These are phyloP conservation scores for Acrossocheilus wenchowensis DNA, from an alignment of 2,797 vertebrate genomes.

Conservation along the genomic window DNA sequence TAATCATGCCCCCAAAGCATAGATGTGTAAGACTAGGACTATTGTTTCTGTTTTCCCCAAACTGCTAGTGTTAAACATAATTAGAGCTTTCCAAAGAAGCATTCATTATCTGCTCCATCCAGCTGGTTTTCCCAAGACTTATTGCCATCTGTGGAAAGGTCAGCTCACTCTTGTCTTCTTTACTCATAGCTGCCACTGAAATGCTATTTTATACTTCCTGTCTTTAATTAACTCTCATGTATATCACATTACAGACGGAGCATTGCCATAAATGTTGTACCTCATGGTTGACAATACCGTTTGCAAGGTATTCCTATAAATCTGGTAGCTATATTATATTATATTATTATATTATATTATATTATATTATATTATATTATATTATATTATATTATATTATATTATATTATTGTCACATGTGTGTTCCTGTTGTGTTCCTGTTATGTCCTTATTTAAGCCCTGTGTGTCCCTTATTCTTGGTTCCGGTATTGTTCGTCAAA, in stretches of 20 bases:
- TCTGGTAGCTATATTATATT: background rate
- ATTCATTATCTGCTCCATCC: slow-evolving; percentile 31
- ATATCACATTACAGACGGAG: slow-evolving; percentile 36
- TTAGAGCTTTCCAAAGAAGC: slow-evolving; percentile 36
- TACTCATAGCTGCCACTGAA: slow-evolving; percentile 25
- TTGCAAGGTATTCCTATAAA: background rate
- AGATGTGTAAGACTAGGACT: slow-evolving; percentile 45
- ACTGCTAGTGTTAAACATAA: slow-evolving; percentile 48
- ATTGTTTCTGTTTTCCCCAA: slow-evolving; percentile 54
- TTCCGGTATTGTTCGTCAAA: too few species aligned
- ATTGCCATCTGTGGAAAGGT: slow-evolving; percentile 63
- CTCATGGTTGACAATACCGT: background rate
- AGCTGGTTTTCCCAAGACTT: slow-evolving; percentile 41
- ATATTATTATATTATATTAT: too few species aligned
- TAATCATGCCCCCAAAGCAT: slow-evolving; percentile 21
- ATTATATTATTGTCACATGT: too few species aligned
- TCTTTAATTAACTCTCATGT: slow-evolving; percentile 12
- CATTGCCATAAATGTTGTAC: slow-evolving; percentile 8
- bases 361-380: background rate
- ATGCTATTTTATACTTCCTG: slow-evolving; percentile 15
- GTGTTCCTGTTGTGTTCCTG: too few species aligned
- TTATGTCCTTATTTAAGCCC: too few species aligned
- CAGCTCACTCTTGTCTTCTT: slow-evolving; percentile 39
- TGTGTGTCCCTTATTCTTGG: too few species aligned
- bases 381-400: background rate